Base-by-base conservation (phyloP, 1,140 invertebrate species). In the Whitmania pigra region DNA sequence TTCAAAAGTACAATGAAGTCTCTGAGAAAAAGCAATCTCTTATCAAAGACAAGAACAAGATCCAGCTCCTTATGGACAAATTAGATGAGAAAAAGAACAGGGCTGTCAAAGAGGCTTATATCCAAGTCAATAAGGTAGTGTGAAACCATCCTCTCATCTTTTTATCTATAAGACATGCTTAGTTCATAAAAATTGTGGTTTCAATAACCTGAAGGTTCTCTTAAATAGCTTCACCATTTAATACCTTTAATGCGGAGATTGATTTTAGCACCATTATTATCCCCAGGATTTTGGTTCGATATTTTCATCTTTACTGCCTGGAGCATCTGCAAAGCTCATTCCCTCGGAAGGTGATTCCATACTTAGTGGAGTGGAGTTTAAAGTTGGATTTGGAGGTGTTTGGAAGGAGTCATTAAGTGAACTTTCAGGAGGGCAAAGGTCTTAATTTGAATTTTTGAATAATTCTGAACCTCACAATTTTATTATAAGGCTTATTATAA, bases 371-470 rank as follows among this genome's bases (percentile, higher is more conserved):
- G 83, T 98, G 0, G 92, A 97, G 85, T 89, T 96, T 15, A 91
- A 91, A 81, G 90, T 98, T 25, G 90, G 89, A 0, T 94, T 99
- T 82, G 94, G 93, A 76, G 88, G 88, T 69, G 86, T 92, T 0
- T 98, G 94, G 92, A 99, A 99, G 83, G 94, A 99, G 75, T 94
- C 90, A 17, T 84, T 99, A 36, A 88, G 88, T 71, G 96, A 99
- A 85, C 84, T 99, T 67, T 97, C 93, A 73, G 96, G 96, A 71
- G 96, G 95, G 0, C 94, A 98, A 83, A 87, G 92, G 76, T 83
- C 73, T 18, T 7, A 2, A 70, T 31, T 63, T 17, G 1, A 49
- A 4, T 31, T 36, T 69, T 69, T 18, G 29, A 67, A 27, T 69
- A 15, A 27, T 6, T 73, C 2, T 73, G 22, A 5, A 71, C 7